phyloP scores from a whole-genome alignment of 2,888 invertebrate species.

The Nomada lathburiana region DNA sequence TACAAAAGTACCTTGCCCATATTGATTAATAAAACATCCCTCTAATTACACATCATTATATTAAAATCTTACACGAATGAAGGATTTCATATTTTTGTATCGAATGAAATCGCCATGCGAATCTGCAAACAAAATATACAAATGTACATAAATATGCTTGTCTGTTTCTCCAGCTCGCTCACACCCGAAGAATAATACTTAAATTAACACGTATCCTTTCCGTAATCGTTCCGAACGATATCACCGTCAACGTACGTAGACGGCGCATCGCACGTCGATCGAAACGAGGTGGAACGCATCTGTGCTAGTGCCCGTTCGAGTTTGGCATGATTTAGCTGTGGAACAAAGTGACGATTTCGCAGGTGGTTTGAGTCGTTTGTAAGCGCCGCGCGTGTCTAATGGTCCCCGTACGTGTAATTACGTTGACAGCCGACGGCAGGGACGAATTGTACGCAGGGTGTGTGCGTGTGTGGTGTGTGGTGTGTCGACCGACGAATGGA shows the following conservation, averaged over 20 bases:
- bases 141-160: too few relatives aligned
- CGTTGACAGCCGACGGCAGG: slow-evolving; percentile 69
- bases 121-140: too few relatives aligned
- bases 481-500: slow-evolving; percentile 41
- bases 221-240: background rate
- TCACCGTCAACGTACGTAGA: background rate
- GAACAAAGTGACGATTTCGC: slow-evolving; percentile 77
- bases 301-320: slow-evolving; percentile 22
- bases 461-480: slow-evolving; percentile 46
- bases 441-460: slow-evolving; percentile 64
- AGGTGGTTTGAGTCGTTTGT: slow-evolving; percentile 72
- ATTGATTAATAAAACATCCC: too few relatives aligned
- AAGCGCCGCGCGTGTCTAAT: slow-evolving; percentile 74
- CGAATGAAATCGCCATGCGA: too few relatives aligned
- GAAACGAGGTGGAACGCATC: slow-evolving; percentile 45
- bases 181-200: too few relatives aligned
- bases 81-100: too few relatives aligned
- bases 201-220: background rate
- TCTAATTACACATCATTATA: too few relatives aligned
- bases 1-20: too few relatives aligned
- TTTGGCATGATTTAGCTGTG: slow-evolving; percentile 65
- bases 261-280: slow-evolving; percentile 2
- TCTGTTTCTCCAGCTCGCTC: too few relatives aligned
- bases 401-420: slow-evolving; percentile 74
- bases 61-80: too few relatives aligned